Evolutionary conservation across 1,140 invertebrate species (phyloP), one percentile per base, ranked within the genome.

Genomic region (Goniozus legneri): DNA sequence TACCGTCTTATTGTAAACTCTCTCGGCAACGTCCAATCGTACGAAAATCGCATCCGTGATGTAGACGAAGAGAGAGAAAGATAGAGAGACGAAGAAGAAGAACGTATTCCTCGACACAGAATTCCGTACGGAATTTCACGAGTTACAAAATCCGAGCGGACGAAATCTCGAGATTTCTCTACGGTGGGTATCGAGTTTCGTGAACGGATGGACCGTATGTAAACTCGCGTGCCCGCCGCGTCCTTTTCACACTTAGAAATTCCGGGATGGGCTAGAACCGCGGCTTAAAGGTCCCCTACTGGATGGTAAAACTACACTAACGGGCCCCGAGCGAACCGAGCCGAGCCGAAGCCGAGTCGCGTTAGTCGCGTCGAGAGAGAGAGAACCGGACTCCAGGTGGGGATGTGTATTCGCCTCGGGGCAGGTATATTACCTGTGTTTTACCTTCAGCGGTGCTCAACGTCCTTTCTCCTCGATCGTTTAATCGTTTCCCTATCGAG

Each of bases 371-470:
- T 40, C 43, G 48, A 53, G 56, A 46, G 58, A 60, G 58, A 60
- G 52, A 59, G 56, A 50, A 56, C 39, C 38, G 56, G 52, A 52
- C 35, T 24, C 40, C 39, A 52, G 43, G 56, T 53, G 63, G 58
- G 60, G 58, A 65, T 58, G 62, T 51, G 32, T 54, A 52, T n/a
- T n/a, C n/a, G 58, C 62, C 54, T 46, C 50, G 45, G n/a, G 50
- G 56, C 63, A 73, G 64, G 66, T 69, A 70, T 67, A 63, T 67
- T 69, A 63, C 63, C 68, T 63, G 62, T 56, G 65, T 63, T 67
- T 69, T 67, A 70, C 61, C 60, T 57, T 40, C 56, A 53, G 52
- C 32, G 70, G 69, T 69, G 65, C 69, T 71, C 69, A 71, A 72
- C 64, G 24, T 13, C 16, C 10, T 12, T 3, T 39, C 22, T 44